Evolutionary conservation across 2,113 vertebrate species (phyloP).

Genomic region (Bothrops jararaca): DNA sequence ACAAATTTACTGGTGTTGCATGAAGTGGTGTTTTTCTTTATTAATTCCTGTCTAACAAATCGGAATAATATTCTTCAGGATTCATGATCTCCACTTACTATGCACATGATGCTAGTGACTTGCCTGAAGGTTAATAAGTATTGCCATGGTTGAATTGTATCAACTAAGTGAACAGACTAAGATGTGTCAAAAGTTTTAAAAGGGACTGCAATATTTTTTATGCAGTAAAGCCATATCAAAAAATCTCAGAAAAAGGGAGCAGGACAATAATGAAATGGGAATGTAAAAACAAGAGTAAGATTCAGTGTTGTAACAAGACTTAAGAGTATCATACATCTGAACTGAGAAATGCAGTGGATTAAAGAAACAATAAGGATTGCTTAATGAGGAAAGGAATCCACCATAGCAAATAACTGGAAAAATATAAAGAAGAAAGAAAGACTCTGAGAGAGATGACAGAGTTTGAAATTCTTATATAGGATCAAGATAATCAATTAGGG

Average conservation of each 20-base stretch:
- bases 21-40: not conserved
- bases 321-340: not conserved
- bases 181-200: not conserved
- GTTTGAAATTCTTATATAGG: not conserved
- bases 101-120: not conserved
- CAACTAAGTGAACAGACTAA: not conserved
- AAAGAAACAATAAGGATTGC: not conserved
- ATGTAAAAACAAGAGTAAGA: not conserved
- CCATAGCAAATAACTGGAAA: not conserved
- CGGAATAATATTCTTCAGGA: not conserved
- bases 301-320: not conserved
- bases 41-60: not conserved
- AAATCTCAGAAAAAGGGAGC: not conserved
- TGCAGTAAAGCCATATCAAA: not conserved
- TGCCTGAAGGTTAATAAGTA: not conserved
- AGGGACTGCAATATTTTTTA: not conserved
- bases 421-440: not conserved
- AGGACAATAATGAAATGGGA: not conserved
- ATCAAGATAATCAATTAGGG: not conserved
- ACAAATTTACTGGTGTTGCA: not conserved
- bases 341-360: not conserved
- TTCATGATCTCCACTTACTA: not conserved
- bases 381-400: not conserved
- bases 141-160: not conserved
- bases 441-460: not conserved